Conservation (phyloP, 2,888 invertebrate genomes). For the Drosophila quinaria region DNA sequence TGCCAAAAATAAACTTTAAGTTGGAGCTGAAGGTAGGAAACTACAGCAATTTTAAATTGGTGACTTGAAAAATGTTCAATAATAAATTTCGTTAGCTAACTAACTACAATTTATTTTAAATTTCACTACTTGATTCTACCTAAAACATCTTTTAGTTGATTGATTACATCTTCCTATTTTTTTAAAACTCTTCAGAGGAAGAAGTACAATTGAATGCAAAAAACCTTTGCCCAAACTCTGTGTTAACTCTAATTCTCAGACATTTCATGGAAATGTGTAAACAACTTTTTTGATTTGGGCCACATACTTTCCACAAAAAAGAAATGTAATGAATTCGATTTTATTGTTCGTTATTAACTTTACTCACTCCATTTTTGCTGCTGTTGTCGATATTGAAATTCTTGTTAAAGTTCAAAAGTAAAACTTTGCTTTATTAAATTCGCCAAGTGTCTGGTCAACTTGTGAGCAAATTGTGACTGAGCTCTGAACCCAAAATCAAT, state of each 20-base stretch:
- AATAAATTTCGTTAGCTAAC: background rate
- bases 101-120: background rate
- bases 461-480: slow-evolving; percentile 6
- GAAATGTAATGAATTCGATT: slow-evolving; percentile 19
- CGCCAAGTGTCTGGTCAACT: slow-evolving; percentile 22
- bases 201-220: background rate
- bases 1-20: background rate
- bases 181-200: background rate
- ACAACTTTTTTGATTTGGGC: slow-evolving; percentile 10
- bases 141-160: background rate
- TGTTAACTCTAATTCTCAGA: background rate
- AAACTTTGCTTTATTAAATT: slow-evolving; percentile 43
- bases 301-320: background rate
- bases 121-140: background rate
- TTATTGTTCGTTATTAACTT: slow-evolving; percentile 4
- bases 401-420: slow-evolving; percentile 38
- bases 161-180: background rate
- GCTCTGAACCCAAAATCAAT: slow-evolving; percentile 17
- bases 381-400: slow-evolving; percentile 50
- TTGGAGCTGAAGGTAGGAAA: background rate
- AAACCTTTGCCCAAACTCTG: background rate
- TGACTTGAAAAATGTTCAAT: background rate
- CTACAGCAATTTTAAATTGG: background rate
- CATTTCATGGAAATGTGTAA: background rate
- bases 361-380: background rate